Evolutionary conservation across 2,797 vertebrate species (phyloP).

Genomic region (Falco berigora): DNA sequence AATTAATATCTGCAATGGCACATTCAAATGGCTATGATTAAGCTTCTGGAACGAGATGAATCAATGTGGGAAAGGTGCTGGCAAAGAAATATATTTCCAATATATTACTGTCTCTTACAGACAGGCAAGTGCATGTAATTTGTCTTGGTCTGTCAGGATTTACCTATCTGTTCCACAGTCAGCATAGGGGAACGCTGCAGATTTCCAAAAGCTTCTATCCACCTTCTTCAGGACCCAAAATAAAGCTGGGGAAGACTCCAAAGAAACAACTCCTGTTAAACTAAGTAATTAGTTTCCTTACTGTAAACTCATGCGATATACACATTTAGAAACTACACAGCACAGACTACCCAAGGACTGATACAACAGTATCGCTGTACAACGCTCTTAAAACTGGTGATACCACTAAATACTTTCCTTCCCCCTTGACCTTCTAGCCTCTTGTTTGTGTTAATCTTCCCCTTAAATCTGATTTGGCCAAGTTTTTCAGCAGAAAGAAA

Average conservation of each 20-base stretch:
- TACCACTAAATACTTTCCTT: background rate
- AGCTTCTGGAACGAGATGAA: constrained; percentile 59
- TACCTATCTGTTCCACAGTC: constrained; percentile 1
- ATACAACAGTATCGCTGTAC: background rate
- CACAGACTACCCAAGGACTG: background rate
- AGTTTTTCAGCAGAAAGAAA: background rate
- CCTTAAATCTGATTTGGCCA: background rate
- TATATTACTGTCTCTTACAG: constrained; percentile 36
- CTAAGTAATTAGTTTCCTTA: background rate
- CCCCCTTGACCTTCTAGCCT: background rate
- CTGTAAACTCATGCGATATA: background rate
- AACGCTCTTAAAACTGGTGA: background rate
- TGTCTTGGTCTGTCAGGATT: constrained; percentile 38
- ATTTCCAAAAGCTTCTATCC: background rate
- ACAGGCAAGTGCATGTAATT: constrained; percentile 26
- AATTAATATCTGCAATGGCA: constrained; percentile 56
- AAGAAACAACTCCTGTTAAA: background rate
- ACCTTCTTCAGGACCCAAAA: background rate
- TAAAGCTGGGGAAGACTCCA: background rate
- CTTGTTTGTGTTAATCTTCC: background rate
- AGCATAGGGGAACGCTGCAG: background rate
- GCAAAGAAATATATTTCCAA: constrained; percentile 46
- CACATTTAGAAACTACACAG: background rate
- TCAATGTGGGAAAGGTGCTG: constrained; percentile 41
- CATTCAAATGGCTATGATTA: constrained; percentile 53